Evolutionary conservation across 2,888 invertebrate species (phyloP).

Genomic region (Desoria tigrina): DNA sequence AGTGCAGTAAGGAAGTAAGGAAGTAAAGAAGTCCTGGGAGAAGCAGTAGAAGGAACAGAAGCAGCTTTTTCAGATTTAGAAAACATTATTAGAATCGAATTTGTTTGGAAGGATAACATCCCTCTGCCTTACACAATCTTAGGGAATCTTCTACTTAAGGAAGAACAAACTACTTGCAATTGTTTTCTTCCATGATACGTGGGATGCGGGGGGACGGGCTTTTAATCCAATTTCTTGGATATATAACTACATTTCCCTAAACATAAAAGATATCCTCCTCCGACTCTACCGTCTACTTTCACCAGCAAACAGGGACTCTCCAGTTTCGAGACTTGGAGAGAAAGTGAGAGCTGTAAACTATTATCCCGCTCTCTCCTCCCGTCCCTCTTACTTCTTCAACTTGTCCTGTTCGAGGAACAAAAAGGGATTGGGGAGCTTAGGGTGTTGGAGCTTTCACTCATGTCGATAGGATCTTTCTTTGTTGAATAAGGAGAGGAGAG

Average conservation of each 20-base stretch:
- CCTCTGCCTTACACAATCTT: not conserved
- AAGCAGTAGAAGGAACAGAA: not conserved
- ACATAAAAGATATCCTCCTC: constrained; percentile 5
- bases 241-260: constrained; percentile 3
- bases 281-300: not conserved
- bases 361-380: not conserved
- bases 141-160: not conserved
- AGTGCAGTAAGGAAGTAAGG: too few relatives aligned
- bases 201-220: not conserved
- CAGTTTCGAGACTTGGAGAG: too few relatives aligned
- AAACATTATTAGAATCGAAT: constrained; percentile 12
- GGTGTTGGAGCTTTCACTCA: not conserved
- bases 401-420: not conserved
- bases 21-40: too few relatives aligned
- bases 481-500: not conserved
- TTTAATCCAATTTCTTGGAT: constrained; percentile 10
- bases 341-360: too few relatives aligned
- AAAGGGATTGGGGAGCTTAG: not conserved
- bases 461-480: constrained; percentile 4
- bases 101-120: not conserved
- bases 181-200: constrained; percentile 1
- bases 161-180: not conserved
- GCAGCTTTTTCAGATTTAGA: constrained; percentile 4
- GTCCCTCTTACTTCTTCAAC: not conserved
- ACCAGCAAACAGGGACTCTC: too few relatives aligned